Conservation (phyloP, 2,113 vertebrate genomes). For the Podarcis cretensis region DNA sequence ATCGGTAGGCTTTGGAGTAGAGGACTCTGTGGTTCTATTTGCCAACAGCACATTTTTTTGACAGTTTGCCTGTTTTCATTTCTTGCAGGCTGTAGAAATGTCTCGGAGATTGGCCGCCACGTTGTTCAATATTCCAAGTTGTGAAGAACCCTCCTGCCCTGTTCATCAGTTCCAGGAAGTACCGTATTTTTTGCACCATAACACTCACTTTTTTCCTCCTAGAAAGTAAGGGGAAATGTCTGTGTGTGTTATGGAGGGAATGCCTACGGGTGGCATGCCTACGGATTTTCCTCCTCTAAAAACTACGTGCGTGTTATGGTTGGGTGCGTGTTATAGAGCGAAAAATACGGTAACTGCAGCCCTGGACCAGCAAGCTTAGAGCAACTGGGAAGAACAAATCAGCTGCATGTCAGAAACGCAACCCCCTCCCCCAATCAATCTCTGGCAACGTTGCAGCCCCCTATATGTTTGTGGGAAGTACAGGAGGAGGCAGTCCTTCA, state of each 20-base stretch:
- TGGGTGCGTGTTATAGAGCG: too few species aligned
- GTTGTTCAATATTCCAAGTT: conserved; percentile 83
- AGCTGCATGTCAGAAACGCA: neutral
- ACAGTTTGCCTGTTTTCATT: neutral
- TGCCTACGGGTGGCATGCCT: too few species aligned
- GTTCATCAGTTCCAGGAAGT: neutral
- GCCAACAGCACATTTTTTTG: neutral
- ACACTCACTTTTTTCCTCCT: too few species aligned
- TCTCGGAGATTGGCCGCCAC: conserved; percentile 83
- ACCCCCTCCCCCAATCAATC: too few species aligned
- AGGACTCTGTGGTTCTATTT: neutral
- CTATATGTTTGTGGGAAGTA: neutral
- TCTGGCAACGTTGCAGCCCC: neutral
- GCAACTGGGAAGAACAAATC: neutral
- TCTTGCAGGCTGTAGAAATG: conserved; percentile 80
- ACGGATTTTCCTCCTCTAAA: too few species aligned
- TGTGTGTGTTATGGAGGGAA: too few species aligned
- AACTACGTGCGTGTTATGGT: too few species aligned
- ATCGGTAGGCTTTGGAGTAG: neutral
- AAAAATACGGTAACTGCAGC: too few species aligned
- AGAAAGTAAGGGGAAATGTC: too few species aligned
- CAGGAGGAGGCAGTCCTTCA: neutral
- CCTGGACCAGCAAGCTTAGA: neutral
- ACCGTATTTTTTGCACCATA: too few species aligned
- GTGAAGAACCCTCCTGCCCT: neutral